phyloP scores from a whole-genome alignment of 2,888 invertebrate genomes.

The Bombylius major region DNA sequence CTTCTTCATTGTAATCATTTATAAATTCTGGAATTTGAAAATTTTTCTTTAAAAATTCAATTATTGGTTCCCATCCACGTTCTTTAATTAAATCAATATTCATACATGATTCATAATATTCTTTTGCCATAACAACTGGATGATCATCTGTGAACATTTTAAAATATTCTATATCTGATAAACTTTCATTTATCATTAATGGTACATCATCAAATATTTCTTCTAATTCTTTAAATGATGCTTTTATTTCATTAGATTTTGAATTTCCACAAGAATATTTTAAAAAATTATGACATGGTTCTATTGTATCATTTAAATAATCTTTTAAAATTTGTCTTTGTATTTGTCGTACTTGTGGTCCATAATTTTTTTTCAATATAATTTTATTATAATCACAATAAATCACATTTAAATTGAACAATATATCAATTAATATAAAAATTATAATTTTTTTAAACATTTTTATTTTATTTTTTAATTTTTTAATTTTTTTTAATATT shows the following conservation, averaged over 20 bases:
- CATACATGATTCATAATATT: slow-evolving; percentile 3
- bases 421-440: no score
- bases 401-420: neutral
- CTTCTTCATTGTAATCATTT: neutral
- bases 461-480: neutral
- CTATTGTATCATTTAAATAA: neutral
- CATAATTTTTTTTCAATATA: neutral
- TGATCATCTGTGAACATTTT: neutral
- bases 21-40: neutral
- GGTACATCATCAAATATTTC: neutral
- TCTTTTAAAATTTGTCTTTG: neutral
- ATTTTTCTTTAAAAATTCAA: neutral
- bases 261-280: neutral
- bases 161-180: neutral
- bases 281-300: neutral
- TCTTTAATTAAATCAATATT: neutral
- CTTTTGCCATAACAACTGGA: neutral
- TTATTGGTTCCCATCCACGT: neutral
- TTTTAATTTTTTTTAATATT: no score
- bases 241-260: neutral
- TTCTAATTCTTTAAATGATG: neutral
- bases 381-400: neutral
- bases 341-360: neutral
- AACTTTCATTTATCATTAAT: neutral
- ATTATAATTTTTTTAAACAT: neutral